These are phyloP conservation scores for Poecilia wingei DNA, from an alignment of 2,797 vertebrate species.

Conservation along the genomic window DNA sequence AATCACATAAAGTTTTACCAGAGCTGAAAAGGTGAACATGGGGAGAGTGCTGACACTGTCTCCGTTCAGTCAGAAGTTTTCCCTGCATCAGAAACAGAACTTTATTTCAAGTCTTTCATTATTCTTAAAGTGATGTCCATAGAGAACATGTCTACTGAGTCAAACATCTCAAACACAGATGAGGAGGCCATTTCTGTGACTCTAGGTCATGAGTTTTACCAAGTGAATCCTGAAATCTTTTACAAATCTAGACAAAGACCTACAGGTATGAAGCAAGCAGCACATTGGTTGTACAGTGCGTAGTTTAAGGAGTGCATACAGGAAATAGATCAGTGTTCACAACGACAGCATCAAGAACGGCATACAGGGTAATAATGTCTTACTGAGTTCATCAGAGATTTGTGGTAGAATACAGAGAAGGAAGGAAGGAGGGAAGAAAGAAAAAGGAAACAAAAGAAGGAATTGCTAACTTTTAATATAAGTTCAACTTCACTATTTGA, in stretches of 20 bases:
- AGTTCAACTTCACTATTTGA: background rate
- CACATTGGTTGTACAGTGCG: background rate
- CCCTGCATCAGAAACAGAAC: background rate
- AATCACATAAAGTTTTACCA: background rate
- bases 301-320: conserved; percentile 18
- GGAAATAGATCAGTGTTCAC: conserved; percentile 2
- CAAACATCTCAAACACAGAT: background rate
- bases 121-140: background rate
- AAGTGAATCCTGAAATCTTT: conserved; percentile 16
- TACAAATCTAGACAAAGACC: background rate
- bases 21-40: background rate
- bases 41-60: background rate
- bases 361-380: background rate
- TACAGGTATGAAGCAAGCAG: background rate
- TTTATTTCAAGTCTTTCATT: background rate
- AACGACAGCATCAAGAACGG: background rate
- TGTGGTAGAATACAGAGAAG: background rate
- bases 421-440: background rate
- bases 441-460: background rate
- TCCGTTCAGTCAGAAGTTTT: background rate
- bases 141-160: background rate
- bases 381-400: conserved; percentile 5
- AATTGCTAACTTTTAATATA: background rate
- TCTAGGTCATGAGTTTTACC: background rate
- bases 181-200: background rate